Percentiles rank a stretch among this genome's conserved stretches.
These are phyloP conservation scores for Centroberyx gerrardi DNA, from an alignment of 2,797 vertebrate genomes.

Conservation along the genomic window DNA sequence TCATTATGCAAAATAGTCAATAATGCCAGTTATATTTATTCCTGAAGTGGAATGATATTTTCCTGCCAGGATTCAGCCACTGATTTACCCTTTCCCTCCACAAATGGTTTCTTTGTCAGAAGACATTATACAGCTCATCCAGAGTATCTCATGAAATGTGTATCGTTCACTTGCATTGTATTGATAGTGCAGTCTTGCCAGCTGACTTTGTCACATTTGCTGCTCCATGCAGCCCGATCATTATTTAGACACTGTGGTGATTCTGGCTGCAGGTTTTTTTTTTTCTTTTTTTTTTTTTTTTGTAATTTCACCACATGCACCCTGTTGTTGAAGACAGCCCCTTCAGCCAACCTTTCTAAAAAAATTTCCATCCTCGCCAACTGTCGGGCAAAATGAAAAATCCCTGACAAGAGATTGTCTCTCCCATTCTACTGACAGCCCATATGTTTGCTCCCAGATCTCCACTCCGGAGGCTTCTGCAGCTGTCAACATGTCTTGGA, in stretches of 20 bases:
- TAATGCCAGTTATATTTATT: neutral
- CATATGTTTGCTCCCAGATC: conserved; percentile 86
- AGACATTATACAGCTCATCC: neutral
- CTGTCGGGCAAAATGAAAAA: conserved; percentile 58
- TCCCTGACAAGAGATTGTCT: conserved; percentile 52
- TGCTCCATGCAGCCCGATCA: conserved; percentile 3
- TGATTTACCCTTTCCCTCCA: neutral
- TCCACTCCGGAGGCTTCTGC: conserved; percentile 77
- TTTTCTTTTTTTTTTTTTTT: conserved; percentile 4
- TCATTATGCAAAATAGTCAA: neutral
- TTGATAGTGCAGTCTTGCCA: neutral
- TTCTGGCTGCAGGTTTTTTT: conserved; percentile 5
- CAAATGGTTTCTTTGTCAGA: conserved; percentile 6
- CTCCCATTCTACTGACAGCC: conserved; percentile 73
- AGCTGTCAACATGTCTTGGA: conserved; percentile 87
- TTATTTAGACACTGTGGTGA: conserved; percentile 9
- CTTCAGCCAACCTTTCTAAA: conserved; percentile 35
- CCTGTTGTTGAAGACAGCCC: conserved; percentile 24
- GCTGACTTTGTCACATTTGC: neutral
- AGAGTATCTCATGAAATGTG: neutral
- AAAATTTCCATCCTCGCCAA: conserved; percentile 42
- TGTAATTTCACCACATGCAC: neutral
- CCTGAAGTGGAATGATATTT: neutral
- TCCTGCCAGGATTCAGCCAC: neutral
- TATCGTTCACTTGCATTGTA: neutral